Conservation (phyloP, 2,113 vertebrate species). For the Echinops telfairi region DNA sequence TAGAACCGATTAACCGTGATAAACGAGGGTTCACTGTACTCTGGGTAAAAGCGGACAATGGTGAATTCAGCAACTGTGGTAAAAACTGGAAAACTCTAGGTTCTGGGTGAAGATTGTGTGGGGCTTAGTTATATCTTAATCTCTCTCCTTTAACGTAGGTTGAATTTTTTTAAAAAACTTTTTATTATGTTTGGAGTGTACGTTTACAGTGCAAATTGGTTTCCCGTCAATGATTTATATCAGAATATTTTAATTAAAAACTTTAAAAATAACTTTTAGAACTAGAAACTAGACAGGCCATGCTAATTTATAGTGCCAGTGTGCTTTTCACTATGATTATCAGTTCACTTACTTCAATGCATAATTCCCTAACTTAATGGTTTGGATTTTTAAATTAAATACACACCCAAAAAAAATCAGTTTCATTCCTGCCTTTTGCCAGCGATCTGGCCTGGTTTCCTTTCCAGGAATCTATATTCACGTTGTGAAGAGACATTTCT, state of each 20-base stretch:
- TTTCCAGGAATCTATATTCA: neutral
- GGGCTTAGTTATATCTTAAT: neutral
- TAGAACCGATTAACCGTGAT: no score
- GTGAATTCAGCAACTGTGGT: neutral
- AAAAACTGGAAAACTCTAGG: constrained; percentile 29
- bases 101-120: neutral
- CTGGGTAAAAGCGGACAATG: neutral
- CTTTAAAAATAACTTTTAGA: neutral
- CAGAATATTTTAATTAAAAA: neutral
- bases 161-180: neutral
- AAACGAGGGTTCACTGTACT: no score
- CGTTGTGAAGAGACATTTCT: neutral
- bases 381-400: neutral
- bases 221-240: no score
- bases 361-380: neutral
- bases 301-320: neutral
- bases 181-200: neutral
- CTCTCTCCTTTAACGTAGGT: neutral
- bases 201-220: no score
- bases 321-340: neutral
- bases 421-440: constrained; percentile 9
- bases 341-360: neutral
- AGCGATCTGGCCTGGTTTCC: neutral
- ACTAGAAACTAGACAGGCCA: neutral
- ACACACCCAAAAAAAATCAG: neutral